Evolutionary conservation across 1,140 invertebrate genomes (phyloP), one percentile per base, ranked within the genome.

Genomic region (Amphibalanus amphitrite): DNA sequence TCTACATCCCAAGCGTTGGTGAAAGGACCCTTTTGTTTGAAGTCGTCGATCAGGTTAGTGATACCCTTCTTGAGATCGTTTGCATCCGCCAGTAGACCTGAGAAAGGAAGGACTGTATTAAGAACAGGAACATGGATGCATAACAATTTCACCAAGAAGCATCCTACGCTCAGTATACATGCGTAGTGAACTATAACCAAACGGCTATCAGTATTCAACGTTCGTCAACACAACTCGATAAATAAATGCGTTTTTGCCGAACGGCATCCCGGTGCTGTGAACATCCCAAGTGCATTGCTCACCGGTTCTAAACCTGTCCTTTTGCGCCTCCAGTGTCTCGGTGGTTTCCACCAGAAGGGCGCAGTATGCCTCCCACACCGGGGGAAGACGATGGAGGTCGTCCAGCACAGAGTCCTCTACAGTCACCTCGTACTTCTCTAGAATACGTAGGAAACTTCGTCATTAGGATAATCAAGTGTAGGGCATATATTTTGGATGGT

Each of bases 381-480:
- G 47, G 1, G 47, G 47, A 3, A 59, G 47, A 23, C 47, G 47
- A 3, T 20, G 47, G 10, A 59, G 47, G 47, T 59, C 47, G 1
- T 59, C 47, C 47, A 59, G 47, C 47, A 59, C 47, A 3, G 6
- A 3, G 10, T 59, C 47, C 10, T 59, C 47, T 20, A 59, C 47
- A 23, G 47, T 23, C 20, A 59, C 47, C 47, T 59, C 47, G 47
- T 59, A 59, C 47, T 59, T 59, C 13, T 59, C 47, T 59, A 20
- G 10, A 59, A 38, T 59, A 23, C 47, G 17, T 20, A 59, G 20
- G 23, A 20, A 59, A 17, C 38, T 38, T 17, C 38, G 38, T 8
- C 17, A 8, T 8, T 38, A 38, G 6, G 17, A 38, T 38, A 38
- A 59, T 59, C 74, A 71, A 76, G 89, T 89, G n/a, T n/a, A n/a